Evolutionary conservation across 2,888 invertebrate species (phyloP).

Genomic region (Alcis repandata): DNA sequence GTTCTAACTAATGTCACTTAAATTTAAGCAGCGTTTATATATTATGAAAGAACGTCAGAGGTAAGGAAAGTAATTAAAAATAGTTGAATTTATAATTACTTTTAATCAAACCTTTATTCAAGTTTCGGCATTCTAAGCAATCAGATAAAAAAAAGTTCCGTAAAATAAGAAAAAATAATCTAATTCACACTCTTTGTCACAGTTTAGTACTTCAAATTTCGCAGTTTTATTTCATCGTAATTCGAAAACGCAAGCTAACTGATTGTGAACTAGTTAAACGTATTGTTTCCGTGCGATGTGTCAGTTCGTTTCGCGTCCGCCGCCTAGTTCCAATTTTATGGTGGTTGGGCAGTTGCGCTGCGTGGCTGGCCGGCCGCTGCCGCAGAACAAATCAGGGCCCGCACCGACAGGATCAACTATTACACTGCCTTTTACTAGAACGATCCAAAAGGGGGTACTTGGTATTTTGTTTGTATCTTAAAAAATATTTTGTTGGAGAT

Average conservation of each 20-base stretch:
- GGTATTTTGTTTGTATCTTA: too few relatives aligned
- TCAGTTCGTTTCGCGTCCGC: constrained; percentile 67
- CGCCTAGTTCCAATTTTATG: constrained; percentile 83
- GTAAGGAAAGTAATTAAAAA: too few relatives aligned
- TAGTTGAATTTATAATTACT: too few relatives aligned
- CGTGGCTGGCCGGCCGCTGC: constrained; percentile 21
- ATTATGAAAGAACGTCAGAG: too few relatives aligned
- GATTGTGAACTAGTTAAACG: constrained; percentile 44
- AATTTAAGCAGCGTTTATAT: too few relatives aligned
- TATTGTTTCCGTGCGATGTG: constrained; percentile 65
- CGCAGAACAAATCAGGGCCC: constrained; percentile 50
- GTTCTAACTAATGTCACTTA: too few relatives aligned
- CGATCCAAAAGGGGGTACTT: neutral
- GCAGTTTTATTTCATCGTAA: constrained; percentile 3
- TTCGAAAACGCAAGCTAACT: constrained; percentile 28
- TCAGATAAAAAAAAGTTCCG: too few relatives aligned
- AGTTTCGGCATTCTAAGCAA: too few relatives aligned
- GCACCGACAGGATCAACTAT: constrained; percentile 10
- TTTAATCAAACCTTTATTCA: too few relatives aligned
- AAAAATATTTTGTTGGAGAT: too few relatives aligned
- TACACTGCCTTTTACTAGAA: neutral
- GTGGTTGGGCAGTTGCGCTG: constrained; percentile 75
- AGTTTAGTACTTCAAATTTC: neutral
- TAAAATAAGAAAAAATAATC: too few relatives aligned
- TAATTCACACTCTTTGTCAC: neutral